Evolutionary conservation across 1,140 invertebrate species (phyloP).

Genomic region (Sitobion miscanthi): DNA sequence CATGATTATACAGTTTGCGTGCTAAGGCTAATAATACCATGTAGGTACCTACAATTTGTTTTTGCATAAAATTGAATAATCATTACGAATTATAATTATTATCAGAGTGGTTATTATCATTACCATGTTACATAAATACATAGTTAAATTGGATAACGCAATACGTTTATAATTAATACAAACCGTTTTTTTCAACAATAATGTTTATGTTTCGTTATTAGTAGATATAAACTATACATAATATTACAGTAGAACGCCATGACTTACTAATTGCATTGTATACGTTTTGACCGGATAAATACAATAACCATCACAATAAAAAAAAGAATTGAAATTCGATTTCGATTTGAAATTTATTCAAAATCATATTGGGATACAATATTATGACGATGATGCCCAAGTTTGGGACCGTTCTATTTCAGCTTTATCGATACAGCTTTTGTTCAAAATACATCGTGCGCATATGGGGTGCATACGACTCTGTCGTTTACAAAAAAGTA

Average conservation of each 20-base stretch:
- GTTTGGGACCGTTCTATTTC: constrained; percentile 1
- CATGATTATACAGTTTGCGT: neutral
- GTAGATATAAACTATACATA: neutral
- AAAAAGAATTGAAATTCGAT: neutral
- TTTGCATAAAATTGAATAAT: neutral
- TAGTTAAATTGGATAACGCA: neutral
- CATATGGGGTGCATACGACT: neutral
- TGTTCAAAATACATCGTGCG: neutral
- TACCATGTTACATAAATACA: neutral
- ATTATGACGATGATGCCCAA: neutral
- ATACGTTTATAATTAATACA: neutral
- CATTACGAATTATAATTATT: neutral
- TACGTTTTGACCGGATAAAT: neutral
- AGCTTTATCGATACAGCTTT: neutral
- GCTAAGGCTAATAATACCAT: neutral
- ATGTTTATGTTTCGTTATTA: neutral
- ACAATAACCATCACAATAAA: neutral
- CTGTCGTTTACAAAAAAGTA: neutral
- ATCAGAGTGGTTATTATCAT: neutral
- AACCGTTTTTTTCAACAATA: neutral
- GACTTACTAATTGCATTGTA: neutral
- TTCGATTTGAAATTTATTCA: neutral
- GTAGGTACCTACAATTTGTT: neutral
- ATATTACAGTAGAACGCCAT: neutral
- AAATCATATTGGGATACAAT: too few species aligned